These are phyloP conservation scores for Eupeodes latifasciatus DNA, from an alignment of 2,888 invertebrate genomes.

Conservation along the genomic window DNA sequence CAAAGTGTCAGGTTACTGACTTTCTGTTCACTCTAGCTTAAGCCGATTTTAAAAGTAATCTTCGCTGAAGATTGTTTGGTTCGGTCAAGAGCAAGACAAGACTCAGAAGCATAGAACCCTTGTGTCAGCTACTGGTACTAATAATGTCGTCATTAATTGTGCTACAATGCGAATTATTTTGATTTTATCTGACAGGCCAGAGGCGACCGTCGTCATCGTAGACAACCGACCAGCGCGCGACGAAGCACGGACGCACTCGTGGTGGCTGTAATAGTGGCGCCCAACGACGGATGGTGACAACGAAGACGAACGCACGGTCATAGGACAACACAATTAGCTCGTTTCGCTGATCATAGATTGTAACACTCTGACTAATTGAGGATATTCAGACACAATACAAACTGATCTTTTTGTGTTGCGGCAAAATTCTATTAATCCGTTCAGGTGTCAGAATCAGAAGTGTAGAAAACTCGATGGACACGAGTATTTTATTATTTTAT, in stretches of 20 bases:
- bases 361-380: slow-evolving; percentile 69
- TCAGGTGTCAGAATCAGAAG: slow-evolving; percentile 63
- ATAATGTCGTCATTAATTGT: slow-evolving; percentile 76
- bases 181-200: slow-evolving; percentile 69
- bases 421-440: slow-evolving; percentile 65
- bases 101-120: neutral
- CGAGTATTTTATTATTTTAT: slow-evolving; percentile 18
- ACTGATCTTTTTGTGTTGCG: slow-evolving; percentile 18
- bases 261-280: slow-evolving; percentile 22
- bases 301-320: slow-evolving; percentile 44
- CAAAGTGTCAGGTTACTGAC: slow-evolving; percentile 53
- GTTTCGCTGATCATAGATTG: slow-evolving; percentile 64
- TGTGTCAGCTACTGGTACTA: slow-evolving; percentile 69
- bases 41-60: slow-evolving; percentile 26
- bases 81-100: neutral
- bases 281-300: slow-evolving; percentile 29
- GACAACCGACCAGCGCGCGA: neutral
- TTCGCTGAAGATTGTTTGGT: slow-evolving; percentile 41
- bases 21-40: slow-evolving; percentile 10
- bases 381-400: neutral
- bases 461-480: slow-evolving; percentile 24
- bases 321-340: slow-evolving; percentile 73
- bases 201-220: slow-evolving; percentile 15
- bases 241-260: neutral
- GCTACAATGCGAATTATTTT: slow-evolving; percentile 67